phyloP scores from a whole-genome alignment of 37 sponge, comb jelly and placozoan species.

The Axinella damicornis region DNA sequence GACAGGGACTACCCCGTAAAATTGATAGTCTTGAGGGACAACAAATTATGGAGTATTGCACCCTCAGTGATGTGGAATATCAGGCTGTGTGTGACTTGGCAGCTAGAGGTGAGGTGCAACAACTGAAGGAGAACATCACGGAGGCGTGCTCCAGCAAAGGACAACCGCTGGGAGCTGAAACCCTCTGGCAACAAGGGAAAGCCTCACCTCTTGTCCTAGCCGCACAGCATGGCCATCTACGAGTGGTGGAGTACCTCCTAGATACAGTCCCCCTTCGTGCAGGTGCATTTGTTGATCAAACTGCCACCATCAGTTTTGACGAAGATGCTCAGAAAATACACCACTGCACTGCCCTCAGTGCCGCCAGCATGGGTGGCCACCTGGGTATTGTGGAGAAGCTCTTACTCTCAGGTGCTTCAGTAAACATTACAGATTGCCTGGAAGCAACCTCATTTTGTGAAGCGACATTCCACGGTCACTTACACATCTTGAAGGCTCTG shows the following conservation, averaged over 20 bases:
- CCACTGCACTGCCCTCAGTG: neutral
- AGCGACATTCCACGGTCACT: neutral
- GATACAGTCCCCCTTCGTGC: neutral
- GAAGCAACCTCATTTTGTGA: neutral
- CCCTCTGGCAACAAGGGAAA: too few species aligned
- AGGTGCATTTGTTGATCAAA: neutral
- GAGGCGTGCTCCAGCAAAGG: too few species aligned
- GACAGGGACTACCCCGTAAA: too few species aligned
- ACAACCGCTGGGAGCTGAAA: too few species aligned
- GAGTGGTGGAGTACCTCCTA: neutral
- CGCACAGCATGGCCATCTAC: neutral
- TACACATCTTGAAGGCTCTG: neutral
- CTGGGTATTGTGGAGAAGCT: neutral
- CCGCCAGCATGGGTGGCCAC: neutral
- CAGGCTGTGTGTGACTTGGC: too few species aligned
- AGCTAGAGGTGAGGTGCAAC: too few species aligned
- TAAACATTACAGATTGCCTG: neutral
- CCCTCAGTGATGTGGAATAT: too few species aligned
- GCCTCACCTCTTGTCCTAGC: slow-evolving; percentile 22
- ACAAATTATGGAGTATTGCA: too few species aligned
- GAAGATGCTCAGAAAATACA: neutral
- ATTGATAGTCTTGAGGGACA: too few species aligned
- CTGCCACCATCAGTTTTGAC: neutral
- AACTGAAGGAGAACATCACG: too few species aligned
- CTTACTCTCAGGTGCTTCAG: neutral